These are phyloP conservation scores for Chroicocephalus ridibundus DNA, from an alignment of 2,113 vertebrate species.

Conservation along the genomic window DNA sequence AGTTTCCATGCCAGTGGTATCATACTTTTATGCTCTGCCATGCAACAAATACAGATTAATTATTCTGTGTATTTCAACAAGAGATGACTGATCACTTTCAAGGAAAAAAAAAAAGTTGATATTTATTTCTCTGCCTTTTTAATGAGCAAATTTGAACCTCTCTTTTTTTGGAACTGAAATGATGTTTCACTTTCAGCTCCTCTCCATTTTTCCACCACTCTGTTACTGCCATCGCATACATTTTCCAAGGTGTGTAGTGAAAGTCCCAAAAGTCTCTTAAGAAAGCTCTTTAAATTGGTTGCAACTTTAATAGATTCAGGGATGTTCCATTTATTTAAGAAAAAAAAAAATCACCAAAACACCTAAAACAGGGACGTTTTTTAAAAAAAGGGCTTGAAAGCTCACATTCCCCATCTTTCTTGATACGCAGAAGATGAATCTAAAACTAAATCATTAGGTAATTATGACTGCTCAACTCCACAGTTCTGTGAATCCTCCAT, in stretches of 20 bases:
- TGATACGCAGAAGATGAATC: neutral
- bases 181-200: neutral
- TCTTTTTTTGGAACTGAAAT: neutral
- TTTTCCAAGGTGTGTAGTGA: neutral
- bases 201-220: neutral
- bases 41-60: neutral
- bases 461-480: neutral
- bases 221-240: neutral
- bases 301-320: neutral
- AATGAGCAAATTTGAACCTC: neutral
- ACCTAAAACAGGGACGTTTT: neutral
- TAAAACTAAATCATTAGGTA: neutral
- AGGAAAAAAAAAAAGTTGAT: neutral
- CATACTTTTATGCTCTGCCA: neutral
- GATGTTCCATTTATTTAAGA: neutral
- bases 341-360: neutral
- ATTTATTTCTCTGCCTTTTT: neutral
- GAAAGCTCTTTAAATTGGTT: neutral
- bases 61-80: neutral
- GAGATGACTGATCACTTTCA: neutral
- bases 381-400: neutral
- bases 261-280: neutral
- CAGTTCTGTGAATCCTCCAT: neutral
- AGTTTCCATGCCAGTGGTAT: neutral
- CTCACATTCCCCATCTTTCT: neutral